Evolutionary conservation across 2,797 vertebrate species (phyloP), one percentile per base, ranked within the genome.

Genomic region (Syndactyla subalaris): DNA sequence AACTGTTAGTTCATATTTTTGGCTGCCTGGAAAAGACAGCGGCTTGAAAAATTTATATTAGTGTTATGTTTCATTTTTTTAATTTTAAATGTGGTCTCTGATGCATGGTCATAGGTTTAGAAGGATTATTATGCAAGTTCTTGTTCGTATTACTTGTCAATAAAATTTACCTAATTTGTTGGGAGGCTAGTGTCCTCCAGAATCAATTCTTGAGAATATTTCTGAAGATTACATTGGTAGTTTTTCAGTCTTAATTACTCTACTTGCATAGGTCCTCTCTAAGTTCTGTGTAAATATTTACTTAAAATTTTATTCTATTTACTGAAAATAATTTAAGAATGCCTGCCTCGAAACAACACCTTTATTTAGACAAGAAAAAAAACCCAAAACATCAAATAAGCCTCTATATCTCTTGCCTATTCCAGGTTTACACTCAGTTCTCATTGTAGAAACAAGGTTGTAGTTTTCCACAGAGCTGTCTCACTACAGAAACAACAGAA

Each of bases 401-500:
- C 41, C 45, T 11, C 12, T 63, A 0, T 65, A 38, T 73, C 11
- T 78, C 36, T 62, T 75, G 10, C 51, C 34, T 84, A 3, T 54
- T 85, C 38, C 23, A 49, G 34, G 18, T 66, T 85, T 80, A 36
- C 8, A 12, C 18, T 49, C 58, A 49, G 70, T 71, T 43, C n/a
- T 34, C 20, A 41, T 5, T 14, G 7, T 38, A 89, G 45, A 75
- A 84, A 61, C 8, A 84, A 67, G 29, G 70, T 79, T 91, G 18
- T 76, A 62, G 58, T 95, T 97, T 97, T 95, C 85, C 85, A 84
- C 18, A 72, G 48, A 32, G 36, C 67, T 55, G 48, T 83, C 54
- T 90, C 62, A 30, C 79, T 86, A 41, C 30, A 95, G 77, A 96
- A 95, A 92, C 55, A 95, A 61, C 68, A 94, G 23, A 95, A 67